phyloP scores from a whole-genome alignment of 2,113 vertebrate genomes.

The Saguinus midas region DNA sequence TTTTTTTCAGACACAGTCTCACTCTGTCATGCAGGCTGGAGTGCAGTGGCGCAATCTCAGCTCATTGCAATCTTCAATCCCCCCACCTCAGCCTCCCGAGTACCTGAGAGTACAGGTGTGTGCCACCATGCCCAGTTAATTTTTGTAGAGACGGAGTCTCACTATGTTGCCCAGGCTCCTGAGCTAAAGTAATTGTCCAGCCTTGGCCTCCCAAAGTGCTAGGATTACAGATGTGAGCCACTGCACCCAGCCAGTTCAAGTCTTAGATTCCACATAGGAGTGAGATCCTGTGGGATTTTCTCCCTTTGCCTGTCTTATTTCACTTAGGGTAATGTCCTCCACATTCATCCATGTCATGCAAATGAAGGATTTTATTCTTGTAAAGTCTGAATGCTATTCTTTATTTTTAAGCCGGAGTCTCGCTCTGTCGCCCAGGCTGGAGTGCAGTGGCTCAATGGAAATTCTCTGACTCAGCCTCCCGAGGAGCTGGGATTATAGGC shows the following conservation, averaged over 20 bases:
- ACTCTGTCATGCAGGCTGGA: not conserved
- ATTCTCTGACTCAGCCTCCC: too few relatives aligned
- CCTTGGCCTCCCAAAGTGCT: not conserved
- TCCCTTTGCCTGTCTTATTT: not conserved
- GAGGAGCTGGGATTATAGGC: too few relatives aligned
- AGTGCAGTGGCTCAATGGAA: too few relatives aligned
- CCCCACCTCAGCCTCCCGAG: not conserved
- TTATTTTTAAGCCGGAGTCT: too few relatives aligned
- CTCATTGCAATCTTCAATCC: not conserved
- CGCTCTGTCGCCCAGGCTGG: too few relatives aligned
- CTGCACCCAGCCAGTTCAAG: not conserved
- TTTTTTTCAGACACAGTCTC: not conserved
- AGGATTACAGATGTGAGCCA: not conserved
- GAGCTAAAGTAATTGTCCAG: not conserved
- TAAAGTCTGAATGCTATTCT: not conserved
- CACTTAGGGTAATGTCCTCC: not conserved
- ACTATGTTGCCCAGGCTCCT: not conserved
- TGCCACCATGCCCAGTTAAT: not conserved
- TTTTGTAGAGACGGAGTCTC: not conserved
- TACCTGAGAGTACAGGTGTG: not conserved
- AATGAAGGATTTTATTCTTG: not conserved
- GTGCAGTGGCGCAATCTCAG: not conserved
- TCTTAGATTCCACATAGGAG: not conserved
- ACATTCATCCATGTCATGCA: not conserved
- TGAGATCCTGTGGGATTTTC: not conserved